A percentile compares a stretch with the other conserved stretches of the same genome.
Conservation (phyloP, 2,113 vertebrate genomes). For the Paratilapia polleni region DNA sequence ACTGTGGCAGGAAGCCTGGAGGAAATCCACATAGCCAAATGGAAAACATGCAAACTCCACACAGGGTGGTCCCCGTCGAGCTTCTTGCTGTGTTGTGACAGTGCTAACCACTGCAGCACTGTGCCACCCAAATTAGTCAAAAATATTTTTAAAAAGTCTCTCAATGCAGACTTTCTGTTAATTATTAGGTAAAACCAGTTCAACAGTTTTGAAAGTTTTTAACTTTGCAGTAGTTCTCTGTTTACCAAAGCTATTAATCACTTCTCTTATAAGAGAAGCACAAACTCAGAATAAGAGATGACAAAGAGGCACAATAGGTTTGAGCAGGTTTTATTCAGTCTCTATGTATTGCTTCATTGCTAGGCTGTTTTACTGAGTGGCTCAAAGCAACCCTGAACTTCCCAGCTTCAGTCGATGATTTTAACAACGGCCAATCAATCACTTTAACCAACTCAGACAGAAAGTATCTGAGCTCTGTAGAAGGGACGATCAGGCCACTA, state of each 20-base stretch:
- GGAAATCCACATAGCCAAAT: no score
- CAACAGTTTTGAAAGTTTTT: neutral
- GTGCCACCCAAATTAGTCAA: neutral
- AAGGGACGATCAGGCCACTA: neutral
- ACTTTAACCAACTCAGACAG: conserved; percentile 2
- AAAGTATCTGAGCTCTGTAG: neutral
- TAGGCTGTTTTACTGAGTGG: conserved; percentile 21
- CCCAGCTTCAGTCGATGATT: neutral
- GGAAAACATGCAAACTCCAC: no score
- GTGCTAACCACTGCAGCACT: neutral
- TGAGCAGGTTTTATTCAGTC: conserved; percentile 63
- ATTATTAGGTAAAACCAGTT: neutral
- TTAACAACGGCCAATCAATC: conserved; percentile 16
- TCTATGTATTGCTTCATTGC: conserved; percentile 18
- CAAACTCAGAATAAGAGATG: neutral
- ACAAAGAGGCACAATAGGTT: conserved; percentile 11
- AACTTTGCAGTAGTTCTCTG: neutral
- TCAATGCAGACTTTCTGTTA: neutral
- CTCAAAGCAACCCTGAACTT: conserved; percentile 17
- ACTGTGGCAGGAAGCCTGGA: no score
- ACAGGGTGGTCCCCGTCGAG: no score
- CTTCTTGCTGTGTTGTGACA: neutral
- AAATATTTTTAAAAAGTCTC: neutral
- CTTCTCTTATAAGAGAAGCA: neutral
- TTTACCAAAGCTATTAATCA: neutral